A percentile compares a stretch with the other conserved stretches of the same genome.
phyloP scores from a whole-genome alignment of 2,797 vertebrate species.

The Liparis tanakae region DNA sequence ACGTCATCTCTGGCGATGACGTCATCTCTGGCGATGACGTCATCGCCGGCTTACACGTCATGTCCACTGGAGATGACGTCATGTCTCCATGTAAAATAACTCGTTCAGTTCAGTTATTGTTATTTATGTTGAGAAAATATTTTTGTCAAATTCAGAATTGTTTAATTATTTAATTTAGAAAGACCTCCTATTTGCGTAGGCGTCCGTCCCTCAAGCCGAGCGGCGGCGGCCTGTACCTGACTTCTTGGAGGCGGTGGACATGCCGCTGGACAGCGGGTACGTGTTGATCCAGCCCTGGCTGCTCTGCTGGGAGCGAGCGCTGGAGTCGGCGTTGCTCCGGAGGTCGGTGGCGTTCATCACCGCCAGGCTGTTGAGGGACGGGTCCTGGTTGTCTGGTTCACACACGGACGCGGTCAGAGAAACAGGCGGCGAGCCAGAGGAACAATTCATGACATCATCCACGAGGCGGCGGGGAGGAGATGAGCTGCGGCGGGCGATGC shows the following conservation, averaged over 20 bases:
- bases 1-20: no score
- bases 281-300: conserved; percentile 98
- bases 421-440: not conserved
- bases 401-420: not conserved
- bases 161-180: no score
- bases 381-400: conserved; percentile 92
- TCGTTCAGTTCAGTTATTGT: no score
- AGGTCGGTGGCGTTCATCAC: conserved; percentile 88
- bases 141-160: no score
- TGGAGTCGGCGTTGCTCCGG: conserved; percentile 91
- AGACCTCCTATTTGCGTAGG: no score
- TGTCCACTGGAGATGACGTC: no score
- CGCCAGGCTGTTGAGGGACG: conserved; percentile 86
- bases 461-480: conserved; percentile 57
- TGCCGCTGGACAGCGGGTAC: conserved; percentile 95
- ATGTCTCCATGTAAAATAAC: no score
- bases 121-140: no score
- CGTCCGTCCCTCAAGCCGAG: no score
- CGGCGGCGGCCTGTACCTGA: conserved; percentile 87
- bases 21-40: no score
- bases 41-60: no score
- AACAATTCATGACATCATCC: not conserved
- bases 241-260: conserved; percentile 98
- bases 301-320: conserved; percentile 93
- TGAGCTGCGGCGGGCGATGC: conserved; percentile 64